Evolutionary conservation across 1,140 invertebrate genomes (phyloP), one percentile per base, ranked within the genome.

Genomic region (Antheraea pernyi): DNA sequence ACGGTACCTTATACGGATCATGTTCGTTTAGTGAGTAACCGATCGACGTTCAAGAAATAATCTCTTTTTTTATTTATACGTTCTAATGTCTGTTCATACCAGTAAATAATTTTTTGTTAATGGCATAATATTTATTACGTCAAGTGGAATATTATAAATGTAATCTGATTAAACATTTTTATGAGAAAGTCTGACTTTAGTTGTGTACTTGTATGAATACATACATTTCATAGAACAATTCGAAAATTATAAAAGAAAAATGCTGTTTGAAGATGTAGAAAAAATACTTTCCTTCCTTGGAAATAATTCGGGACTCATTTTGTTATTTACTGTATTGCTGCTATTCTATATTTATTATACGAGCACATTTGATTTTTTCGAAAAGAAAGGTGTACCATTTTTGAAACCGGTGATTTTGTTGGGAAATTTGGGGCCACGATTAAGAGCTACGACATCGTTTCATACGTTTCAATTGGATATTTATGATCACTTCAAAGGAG

Each of bases 401-500:
- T 81, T 83, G 63, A 88, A 91, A 73, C 91, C 91, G 0, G 80
- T 68, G 39, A 84, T 93, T 65, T 77, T 93, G 39, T 80, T 93
- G 67, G 92, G 92, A 1, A 93, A 93, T 71, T 78, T 91, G 7
- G 88, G 87, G 37, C 75, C 83, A 7, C 76, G 86, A 68, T 63
- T 93, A 42, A 70, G 83, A 36, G 80, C 85, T 6, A 86, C 78
- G 79, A 83, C 76, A 69, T 91, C 92, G n/a, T 92, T 92, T 74
- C 88, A 91, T 74, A 83, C 92, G 63, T 91, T 88, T 67, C 91
- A 93, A 71, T 76, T 85, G 19, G 81, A 92, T 42, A 77, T 90
- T 48, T 91, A 93, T 64, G 87, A 87, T 37, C 73, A 88, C 65
- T 92, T 93, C 71, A 88, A 91, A 84, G 92, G 91, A 75, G 70